phyloP scores from a whole-genome alignment of 2,888 invertebrate species.

The Drosophila siamana region DNA sequence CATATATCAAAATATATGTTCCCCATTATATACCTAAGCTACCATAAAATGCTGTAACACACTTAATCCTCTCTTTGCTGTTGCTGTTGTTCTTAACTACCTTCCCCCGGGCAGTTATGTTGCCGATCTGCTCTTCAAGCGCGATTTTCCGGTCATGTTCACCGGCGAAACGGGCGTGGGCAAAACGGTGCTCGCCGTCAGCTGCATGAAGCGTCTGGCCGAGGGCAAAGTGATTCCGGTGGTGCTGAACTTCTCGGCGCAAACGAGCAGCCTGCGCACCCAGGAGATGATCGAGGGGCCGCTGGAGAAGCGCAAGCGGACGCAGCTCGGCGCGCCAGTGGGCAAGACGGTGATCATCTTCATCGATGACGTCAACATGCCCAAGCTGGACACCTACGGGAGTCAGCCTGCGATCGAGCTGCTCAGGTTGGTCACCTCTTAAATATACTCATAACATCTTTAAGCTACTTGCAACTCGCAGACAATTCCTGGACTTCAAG shows the following conservation, averaged over 20 bases:
- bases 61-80: too few species aligned
- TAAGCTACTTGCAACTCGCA: conserved; percentile 32
- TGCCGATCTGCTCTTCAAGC: conserved; percentile 89
- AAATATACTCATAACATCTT: not conserved
- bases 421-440: conserved; percentile 87
- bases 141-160: conserved; percentile 92
- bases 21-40: too few species aligned
- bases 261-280: conserved; percentile 93
- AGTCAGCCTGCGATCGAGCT: conserved; percentile 97
- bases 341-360: conserved; percentile 94
- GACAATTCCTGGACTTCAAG: conserved; percentile 85
- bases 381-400: conserved; percentile 93
- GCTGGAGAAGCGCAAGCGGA: conserved; percentile 92
- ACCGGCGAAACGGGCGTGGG: conserved; percentile 97
- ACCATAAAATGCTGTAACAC: too few species aligned
- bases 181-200: conserved; percentile 94
- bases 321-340: conserved; percentile 92
- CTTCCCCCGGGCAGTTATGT: conserved; percentile 78
- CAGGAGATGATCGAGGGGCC: conserved; percentile 94
- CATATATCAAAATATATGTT: too few species aligned
- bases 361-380: conserved; percentile 97
- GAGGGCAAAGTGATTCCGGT: conserved; percentile 90
- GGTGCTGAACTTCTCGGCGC: conserved; percentile 95
- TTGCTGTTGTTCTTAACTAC: too few species aligned
- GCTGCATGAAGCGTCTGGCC: conserved; percentile 89